Evolutionary conservation across 2,797 vertebrate genomes (phyloP), one percentile per base, ranked within the genome.

Genomic region (Falco columbarius): DNA sequence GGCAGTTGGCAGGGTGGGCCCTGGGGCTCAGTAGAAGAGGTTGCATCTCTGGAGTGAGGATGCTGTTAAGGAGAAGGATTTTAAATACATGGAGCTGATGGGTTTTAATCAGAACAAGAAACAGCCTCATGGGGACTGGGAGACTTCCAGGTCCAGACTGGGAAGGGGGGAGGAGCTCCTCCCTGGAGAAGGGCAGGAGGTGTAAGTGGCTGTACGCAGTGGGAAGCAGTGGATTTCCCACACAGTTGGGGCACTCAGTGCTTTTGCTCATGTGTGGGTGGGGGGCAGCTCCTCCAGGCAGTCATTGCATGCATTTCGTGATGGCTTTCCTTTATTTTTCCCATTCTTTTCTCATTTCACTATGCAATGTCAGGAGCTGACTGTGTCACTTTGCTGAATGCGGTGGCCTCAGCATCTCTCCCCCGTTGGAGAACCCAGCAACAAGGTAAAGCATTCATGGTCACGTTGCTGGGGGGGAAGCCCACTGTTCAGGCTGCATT

Each of bases 131-230:
- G 29, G 83, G 40, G 49, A 20, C 32, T 19, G 67, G 42, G 55
- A 84, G 44, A 32, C 11, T 68, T n/a, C 13, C 34, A 52, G 30
- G 10, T 74, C 22, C 46, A 34, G n/a, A 4, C 14, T 19, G 38
- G 76, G 77, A 83, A 54, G 15, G 42, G 9, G 8, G 62, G 36
- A 58, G 34, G 17, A 70, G 14, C 73, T 83, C 30, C 46, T 42
- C n/a, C 38, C 54, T 16, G 3, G 1, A 8, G 66, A 24, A 59
- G 44, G 56, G 72, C 49, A 24, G 58, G 10, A 9, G 29, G 34
- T 27, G 14, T 36, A 29, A 27, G 30, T 32, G 40, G 18, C 34
- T 4, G 1, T 3, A 0, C 3, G 26, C 3, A 3, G 30, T 15
- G 68, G 34, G 34, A 70, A 63, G n/a, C 3, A 7, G 42, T 44